A percentile compares a stretch with the other conserved stretches of the same genome.
These are phyloP conservation scores for Leucophenga maculata DNA, from an alignment of 2,888 invertebrate species.

Conservation along the genomic window DNA sequence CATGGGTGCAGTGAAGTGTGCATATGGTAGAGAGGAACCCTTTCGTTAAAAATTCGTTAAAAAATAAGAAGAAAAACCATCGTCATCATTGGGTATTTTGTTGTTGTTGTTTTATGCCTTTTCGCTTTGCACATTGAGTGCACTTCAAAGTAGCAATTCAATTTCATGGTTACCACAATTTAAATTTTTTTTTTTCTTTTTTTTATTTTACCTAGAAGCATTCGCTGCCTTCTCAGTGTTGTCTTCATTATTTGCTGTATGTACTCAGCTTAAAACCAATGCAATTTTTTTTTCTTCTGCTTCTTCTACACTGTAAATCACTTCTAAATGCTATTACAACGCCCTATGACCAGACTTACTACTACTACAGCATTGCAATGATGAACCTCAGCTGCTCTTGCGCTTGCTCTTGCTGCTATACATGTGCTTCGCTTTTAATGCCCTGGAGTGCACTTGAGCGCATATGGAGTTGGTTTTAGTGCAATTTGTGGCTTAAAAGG, in stretches of 20 bases:
- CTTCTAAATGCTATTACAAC: neutral
- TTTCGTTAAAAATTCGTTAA: conserved; percentile 40
- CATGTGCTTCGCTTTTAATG: too few species aligned
- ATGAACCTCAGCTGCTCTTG: neutral
- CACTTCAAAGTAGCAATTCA: conserved; percentile 68
- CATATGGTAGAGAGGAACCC: conserved; percentile 59
- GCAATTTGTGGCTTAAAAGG: neutral
- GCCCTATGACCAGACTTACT: too few species aligned
- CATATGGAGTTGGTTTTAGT: conserved; percentile 14
- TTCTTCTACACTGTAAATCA: neutral
- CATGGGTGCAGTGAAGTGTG: conserved; percentile 2
- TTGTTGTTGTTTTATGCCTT: conserved; percentile 13
- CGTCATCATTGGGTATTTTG: conserved; percentile 28
- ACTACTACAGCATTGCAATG: too few species aligned
- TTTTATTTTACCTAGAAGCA: neutral
- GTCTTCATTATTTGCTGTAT: conserved; percentile 19
- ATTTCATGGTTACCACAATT: conserved; percentile 61
- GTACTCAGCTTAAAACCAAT: neutral
- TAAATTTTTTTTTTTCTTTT: conserved; percentile 21
- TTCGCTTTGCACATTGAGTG: conserved; percentile 51
- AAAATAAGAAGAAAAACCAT: conserved; percentile 36
- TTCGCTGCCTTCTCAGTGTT: too few species aligned
- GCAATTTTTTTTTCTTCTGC: neutral
- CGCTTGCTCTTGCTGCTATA: neutral
- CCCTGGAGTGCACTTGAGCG: conserved; percentile 3